A percentile compares a stretch with the other conserved stretches of the same genome.
These are phyloP conservation scores for Pseudomyrmex gracilis DNA, from an alignment of 1,140 invertebrate genomes.

Conservation along the genomic window DNA sequence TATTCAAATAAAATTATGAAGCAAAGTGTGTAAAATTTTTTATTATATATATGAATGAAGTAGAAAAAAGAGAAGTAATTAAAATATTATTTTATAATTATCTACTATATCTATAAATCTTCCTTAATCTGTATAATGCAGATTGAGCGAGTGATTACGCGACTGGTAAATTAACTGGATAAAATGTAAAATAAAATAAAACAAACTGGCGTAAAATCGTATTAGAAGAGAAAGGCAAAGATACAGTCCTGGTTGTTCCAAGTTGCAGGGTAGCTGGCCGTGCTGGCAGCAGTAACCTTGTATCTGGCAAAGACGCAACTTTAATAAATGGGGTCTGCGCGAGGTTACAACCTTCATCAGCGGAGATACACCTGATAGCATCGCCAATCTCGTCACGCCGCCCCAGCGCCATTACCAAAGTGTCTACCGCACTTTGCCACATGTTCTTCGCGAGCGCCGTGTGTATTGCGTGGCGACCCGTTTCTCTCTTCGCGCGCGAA, in stretches of 20 bases:
- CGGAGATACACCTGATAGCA: constrained; percentile 80
- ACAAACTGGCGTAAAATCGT: constrained; percentile 43
- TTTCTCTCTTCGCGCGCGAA: constrained; percentile 32
- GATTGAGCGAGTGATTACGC: background rate
- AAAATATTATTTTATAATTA: constrained; percentile 35
- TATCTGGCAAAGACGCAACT: constrained; percentile 73
- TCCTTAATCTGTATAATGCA: constrained; percentile 8
- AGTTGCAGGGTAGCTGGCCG: constrained; percentile 24
- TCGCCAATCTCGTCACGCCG: constrained; percentile 80
- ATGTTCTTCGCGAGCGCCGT: constrained; percentile 47
- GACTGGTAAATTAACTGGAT: constrained; percentile 49
- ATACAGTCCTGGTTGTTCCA: constrained; percentile 22
- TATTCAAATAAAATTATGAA: too few relatives aligned
- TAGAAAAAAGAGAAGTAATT: constrained; percentile 6
- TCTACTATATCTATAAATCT: constrained; percentile 1
- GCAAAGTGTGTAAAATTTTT: too few relatives aligned
- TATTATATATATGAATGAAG: too few relatives aligned
- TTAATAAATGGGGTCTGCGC: constrained; percentile 81
- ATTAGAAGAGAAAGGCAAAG: constrained; percentile 42
- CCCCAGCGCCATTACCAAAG: constrained; percentile 77
- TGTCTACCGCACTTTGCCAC: constrained; percentile 74
- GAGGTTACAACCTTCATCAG: constrained; percentile 83
- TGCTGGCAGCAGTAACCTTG: constrained; percentile 63
- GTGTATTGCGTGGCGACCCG: constrained; percentile 36
- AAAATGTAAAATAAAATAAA: constrained; percentile 50